phyloP scores from a whole-genome alignment of 2,888 invertebrate species.

The Phyllotreta cruciferae region DNA sequence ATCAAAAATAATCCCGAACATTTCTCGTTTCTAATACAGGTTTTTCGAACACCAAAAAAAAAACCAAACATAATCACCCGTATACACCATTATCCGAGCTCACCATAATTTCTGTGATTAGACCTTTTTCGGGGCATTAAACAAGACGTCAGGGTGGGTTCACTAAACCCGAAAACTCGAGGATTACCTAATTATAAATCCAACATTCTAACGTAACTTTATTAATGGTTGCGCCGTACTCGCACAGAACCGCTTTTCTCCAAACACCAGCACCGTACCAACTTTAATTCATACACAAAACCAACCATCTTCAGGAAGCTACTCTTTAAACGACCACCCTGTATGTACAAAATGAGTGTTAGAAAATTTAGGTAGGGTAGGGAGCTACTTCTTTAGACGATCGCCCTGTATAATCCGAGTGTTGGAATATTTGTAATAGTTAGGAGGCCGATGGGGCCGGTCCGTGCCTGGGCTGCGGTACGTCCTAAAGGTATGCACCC shows the following conservation, averaged over 20 bases:
- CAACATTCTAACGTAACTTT: constrained; percentile 13
- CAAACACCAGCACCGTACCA: constrained; percentile 27
- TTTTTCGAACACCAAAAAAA: background rate
- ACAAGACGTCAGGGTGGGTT: constrained; percentile 19
- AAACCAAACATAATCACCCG: constrained; percentile 7
- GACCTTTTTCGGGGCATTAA: constrained; percentile 18
- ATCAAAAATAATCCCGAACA: constrained; percentile 1
- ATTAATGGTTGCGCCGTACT: constrained; percentile 11
- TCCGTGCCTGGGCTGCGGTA: constrained; percentile 4
- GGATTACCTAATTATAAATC: constrained; percentile 23
- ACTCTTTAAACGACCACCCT: too few relatives aligned
- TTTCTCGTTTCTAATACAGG: too few relatives aligned
- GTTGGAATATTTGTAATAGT: too few relatives aligned
- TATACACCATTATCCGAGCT: constrained; percentile 16
- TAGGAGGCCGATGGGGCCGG: too few relatives aligned
- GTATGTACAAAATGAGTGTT: too few relatives aligned
- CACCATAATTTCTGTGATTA: constrained; percentile 28
- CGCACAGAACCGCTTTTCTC: constrained; percentile 33
- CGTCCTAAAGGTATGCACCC: constrained; percentile 37
- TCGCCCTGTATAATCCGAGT: too few relatives aligned
- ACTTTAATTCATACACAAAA: too few relatives aligned
- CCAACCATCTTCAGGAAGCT: too few relatives aligned
- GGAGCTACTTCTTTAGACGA: too few relatives aligned
- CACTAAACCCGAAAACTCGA: constrained; percentile 36
- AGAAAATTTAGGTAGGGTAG: too few relatives aligned